A percentile compares a stretch with the other conserved stretches of the same genome.
Conservation (phyloP, 2,113 vertebrate genomes). For the Lamprotornis superbus region DNA sequence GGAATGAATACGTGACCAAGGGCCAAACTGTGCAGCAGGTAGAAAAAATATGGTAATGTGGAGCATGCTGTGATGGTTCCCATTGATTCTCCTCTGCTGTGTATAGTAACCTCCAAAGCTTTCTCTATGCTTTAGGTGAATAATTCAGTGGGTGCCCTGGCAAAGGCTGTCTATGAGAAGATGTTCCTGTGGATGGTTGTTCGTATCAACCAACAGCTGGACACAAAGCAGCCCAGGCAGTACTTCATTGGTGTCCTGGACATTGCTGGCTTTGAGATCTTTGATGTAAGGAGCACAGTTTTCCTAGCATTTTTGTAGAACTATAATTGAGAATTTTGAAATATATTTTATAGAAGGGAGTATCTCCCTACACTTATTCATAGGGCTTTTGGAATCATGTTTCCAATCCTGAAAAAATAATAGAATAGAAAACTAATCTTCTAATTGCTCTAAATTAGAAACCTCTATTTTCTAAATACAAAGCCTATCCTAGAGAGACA, state of each 20-base stretch:
- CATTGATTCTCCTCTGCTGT: neutral
- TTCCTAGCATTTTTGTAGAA: neutral
- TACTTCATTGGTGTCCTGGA: conserved; percentile 83
- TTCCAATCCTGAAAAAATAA: neutral
- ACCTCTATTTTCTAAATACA: neutral
- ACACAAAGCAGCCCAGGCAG: conserved; percentile 79
- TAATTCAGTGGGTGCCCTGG: conserved; percentile 81
- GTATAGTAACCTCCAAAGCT: neutral
- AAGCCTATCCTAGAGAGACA: neutral
- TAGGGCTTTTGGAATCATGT: neutral
- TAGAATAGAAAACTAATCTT: neutral
- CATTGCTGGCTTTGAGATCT: conserved; percentile 78
- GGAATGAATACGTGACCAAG: conserved; percentile 92
- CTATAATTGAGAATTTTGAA: neutral
- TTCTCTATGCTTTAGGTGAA: conserved; percentile 66
- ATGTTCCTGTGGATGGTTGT: conserved; percentile 85
- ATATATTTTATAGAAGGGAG: neutral
- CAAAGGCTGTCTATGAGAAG: conserved; percentile 85
- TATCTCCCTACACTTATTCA: neutral
- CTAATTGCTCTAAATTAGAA: neutral
- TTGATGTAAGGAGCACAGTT: conserved; percentile 70
- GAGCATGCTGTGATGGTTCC: neutral
- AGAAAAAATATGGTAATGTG: neutral
- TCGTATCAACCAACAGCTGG: conserved; percentile 81
- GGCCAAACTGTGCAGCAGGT: conserved; percentile 93